Conservation (phyloP, 2,113 vertebrate genomes). For the Morone saxatilis region DNA sequence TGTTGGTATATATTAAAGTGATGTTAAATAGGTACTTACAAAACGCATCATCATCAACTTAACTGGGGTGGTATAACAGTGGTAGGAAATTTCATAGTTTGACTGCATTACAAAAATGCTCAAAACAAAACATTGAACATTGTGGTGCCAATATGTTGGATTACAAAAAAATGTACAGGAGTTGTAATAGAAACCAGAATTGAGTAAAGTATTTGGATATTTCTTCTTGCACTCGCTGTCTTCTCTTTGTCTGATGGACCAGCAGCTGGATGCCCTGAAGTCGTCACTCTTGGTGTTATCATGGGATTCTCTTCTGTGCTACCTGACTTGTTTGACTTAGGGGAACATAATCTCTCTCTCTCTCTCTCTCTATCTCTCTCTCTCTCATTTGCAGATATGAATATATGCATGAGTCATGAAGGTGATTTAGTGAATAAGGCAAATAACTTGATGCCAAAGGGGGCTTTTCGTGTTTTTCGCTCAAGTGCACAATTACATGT, state of each 20-base stretch:
- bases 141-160: too few species aligned
- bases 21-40: too few species aligned
- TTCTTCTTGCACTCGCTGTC: neutral
- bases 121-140: too few species aligned
- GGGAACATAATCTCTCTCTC: constrained; percentile 45
- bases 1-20: too few species aligned
- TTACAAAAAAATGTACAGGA: neutral
- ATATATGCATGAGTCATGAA: constrained; percentile 50
- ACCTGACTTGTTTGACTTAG: constrained; percentile 44
- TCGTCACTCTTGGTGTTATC: constrained; percentile 49
- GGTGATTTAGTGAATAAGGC: constrained; percentile 41
- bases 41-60: too few species aligned
- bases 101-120: too few species aligned
- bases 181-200: neutral
- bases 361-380: neutral
- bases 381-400: constrained; percentile 33
- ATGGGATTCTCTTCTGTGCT: constrained; percentile 36
- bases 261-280: constrained; percentile 41
- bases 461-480: neutral
- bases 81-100: too few species aligned
- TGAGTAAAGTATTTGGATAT: neutral
- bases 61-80: too few species aligned
- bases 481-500: constrained; percentile 16
- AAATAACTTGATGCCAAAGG: constrained; percentile 5
- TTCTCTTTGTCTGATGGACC: constrained; percentile 33